Evolutionary conservation across 1,140 invertebrate genomes (phyloP).

Genomic region (Cyrtorhinus lividipennis): DNA sequence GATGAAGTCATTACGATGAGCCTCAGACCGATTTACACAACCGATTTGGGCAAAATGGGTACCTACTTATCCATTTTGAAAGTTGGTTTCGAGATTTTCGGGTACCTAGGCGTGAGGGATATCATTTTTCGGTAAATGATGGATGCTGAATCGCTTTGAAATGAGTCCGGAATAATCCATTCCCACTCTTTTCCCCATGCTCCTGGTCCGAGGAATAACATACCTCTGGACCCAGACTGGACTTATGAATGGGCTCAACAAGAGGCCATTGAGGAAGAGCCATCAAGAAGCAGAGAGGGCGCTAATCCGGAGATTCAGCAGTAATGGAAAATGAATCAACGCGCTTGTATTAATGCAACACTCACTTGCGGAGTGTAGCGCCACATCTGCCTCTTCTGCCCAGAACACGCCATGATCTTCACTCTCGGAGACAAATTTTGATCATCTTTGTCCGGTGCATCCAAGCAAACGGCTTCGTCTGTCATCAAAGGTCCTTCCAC

Average conservation of each 20-base stretch:
- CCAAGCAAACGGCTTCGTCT: conserved; percentile 56
- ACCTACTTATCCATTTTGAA: too few relatives aligned
- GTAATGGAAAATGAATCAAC: not conserved
- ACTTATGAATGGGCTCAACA: not conserved
- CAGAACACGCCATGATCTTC: conserved; percentile 49
- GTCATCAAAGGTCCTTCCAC: conserved; percentile 28
- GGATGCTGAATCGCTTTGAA: too few relatives aligned
- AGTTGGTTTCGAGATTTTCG: too few relatives aligned
- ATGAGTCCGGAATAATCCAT: too few relatives aligned
- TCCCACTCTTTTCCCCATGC: too few relatives aligned
- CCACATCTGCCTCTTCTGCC: conserved; percentile 46
- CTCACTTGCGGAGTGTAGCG: conserved; percentile 37
- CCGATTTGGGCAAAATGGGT: too few relatives aligned
- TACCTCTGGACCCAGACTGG: not conserved
- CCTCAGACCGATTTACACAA: too few relatives aligned
- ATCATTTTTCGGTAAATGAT: too few relatives aligned
- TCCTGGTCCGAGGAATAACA: not conserved
- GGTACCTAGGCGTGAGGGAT: too few relatives aligned
- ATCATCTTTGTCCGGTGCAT: conserved; percentile 36
- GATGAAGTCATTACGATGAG: too few relatives aligned
- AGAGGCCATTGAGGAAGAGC: too few relatives aligned
- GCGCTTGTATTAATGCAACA: not conserved
- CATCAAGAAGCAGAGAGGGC: too few relatives aligned
- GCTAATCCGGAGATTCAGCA: not conserved
- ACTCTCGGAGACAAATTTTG: conserved; percentile 36